A percentile compares a stretch with the other conserved stretches of the same genome.
phyloP scores from a whole-genome alignment of 2,113 vertebrate genomes.

The Noctilio leporinus region DNA sequence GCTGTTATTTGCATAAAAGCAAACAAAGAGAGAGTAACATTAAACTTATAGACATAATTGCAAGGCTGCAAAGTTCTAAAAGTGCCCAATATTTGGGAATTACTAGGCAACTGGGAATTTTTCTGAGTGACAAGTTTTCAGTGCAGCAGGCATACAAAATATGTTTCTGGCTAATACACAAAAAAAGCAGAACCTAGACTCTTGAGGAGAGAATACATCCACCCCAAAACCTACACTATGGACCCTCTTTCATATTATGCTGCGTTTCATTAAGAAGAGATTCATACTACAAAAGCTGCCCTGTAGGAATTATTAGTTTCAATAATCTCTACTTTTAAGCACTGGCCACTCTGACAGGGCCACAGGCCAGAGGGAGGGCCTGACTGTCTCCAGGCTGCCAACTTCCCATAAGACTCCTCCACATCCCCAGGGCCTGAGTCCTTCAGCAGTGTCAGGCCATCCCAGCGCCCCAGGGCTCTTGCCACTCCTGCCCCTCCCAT shows the following conservation, averaged over 20 bases:
- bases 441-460: neutral
- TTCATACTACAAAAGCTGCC: neutral
- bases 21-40: neutral
- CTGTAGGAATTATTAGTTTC: neutral
- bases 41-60: neutral
- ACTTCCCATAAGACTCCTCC: neutral
- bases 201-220: neutral
- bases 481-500: too few species aligned
- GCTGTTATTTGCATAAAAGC: neutral
- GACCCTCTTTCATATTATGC: neutral
- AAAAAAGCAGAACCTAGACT: neutral
- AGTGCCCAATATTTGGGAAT: neutral
- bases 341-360: neutral
- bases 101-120: constrained; percentile 28
- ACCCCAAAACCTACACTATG: neutral
- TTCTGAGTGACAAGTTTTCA: constrained; percentile 49
- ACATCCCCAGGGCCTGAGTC: neutral
- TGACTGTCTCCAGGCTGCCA: neutral
- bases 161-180: neutral
- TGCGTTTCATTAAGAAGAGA: neutral
- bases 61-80: constrained; percentile 37
- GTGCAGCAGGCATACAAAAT: constrained; percentile 37
- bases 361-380: neutral
- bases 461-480: neutral
- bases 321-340: neutral